Conservation (phyloP, 2,888 invertebrate genomes). For the Leucania comma region DNA sequence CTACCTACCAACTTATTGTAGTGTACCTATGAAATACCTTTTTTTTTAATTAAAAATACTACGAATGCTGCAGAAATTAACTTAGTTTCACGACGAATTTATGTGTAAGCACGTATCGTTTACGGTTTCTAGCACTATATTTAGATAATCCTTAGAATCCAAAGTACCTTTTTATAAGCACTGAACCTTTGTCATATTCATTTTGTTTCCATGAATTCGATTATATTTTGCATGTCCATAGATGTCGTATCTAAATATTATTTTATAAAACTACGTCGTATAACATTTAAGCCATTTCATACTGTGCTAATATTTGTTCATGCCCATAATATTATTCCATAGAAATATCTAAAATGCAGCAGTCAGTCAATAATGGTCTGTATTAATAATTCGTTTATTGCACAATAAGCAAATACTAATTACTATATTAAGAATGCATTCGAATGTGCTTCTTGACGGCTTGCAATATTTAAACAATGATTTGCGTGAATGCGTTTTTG, state of each 20-base stretch:
- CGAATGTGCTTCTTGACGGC: constrained; percentile 32
- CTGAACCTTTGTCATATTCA: constrained; percentile 15
- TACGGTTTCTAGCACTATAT: constrained; percentile 1
- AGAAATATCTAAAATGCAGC: constrained; percentile 74
- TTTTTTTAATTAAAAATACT: background rate
- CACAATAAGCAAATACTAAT: constrained; percentile 39
- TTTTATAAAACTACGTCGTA: constrained; percentile 1
- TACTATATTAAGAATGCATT: constrained; percentile 28
- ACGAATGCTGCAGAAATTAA: background rate
- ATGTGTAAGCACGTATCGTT: constrained; percentile 5
- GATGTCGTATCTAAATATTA: constrained; percentile 23
- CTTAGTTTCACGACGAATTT: background rate
- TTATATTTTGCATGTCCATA: constrained; percentile 29
- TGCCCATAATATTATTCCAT: constrained; percentile 37
- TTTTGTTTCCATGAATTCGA: constrained; percentile 18
- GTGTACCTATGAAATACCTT: too few relatives aligned
- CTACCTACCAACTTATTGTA: background rate
- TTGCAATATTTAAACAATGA: constrained; percentile 29
- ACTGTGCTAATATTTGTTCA: constrained; percentile 41
- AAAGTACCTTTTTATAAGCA: constrained; percentile 4
- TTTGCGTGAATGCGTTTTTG: constrained; percentile 32
- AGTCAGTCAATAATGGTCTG: constrained; percentile 79
- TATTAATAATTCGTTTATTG: constrained; percentile 56
- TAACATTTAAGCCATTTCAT: constrained; percentile 25
- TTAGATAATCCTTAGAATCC: background rate